Conservation (phyloP, 2,113 vertebrate genomes). For the Mesoclemmys tuberculata region DNA sequence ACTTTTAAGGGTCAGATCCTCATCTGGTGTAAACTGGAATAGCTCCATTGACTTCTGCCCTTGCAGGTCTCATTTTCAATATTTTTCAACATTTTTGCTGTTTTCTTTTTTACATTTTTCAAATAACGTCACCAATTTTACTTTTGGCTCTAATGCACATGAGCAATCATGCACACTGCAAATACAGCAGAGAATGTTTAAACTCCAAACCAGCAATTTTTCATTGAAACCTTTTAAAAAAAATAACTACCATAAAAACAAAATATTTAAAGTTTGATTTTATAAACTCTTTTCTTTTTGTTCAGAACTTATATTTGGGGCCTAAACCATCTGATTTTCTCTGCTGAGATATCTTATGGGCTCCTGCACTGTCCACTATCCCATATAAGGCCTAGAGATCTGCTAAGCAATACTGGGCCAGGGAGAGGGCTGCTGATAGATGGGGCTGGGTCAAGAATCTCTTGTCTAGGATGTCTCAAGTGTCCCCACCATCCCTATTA, state of each 20-base stretch:
- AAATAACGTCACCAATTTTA: background rate
- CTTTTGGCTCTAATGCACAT: background rate
- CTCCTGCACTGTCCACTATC: background rate
- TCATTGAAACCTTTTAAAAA: background rate
- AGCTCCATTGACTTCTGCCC: background rate
- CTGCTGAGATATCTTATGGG: background rate
- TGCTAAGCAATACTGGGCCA: background rate
- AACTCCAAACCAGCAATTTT: background rate
- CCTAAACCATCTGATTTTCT: background rate
- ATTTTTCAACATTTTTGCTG: background rate
- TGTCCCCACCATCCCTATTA: background rate
- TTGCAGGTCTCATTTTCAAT: background rate
- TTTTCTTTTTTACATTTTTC: background rate
- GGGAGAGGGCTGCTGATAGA: background rate
- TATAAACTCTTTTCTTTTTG: background rate
- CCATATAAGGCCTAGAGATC: background rate
- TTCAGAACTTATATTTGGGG: background rate
- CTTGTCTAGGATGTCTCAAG: background rate
- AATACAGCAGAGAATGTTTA: background rate
- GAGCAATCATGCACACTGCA: background rate
- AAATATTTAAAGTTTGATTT: background rate
- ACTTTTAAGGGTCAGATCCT: background rate
- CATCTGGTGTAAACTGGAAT: background rate
- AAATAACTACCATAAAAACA: background rate
- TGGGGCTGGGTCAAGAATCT: background rate